Conservation (phyloP, 30 jellyfish, hydroid and myxozoan species). For the Mastigias papua region DNA sequence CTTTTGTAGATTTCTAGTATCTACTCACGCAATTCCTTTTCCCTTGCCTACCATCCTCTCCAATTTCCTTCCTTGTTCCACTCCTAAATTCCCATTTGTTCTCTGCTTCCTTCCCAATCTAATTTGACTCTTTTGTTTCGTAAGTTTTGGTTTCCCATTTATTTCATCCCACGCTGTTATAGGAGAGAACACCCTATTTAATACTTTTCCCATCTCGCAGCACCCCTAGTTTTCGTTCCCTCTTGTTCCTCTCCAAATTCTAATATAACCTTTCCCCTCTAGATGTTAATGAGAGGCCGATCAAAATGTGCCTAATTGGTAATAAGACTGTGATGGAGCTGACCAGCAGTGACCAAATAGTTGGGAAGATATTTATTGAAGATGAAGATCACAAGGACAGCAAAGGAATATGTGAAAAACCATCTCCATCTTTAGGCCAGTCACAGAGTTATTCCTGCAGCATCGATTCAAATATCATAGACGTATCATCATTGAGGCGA, state of each 20-base stretch:
- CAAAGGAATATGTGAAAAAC: conserved; percentile 44
- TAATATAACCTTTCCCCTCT: neutral
- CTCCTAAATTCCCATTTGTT: neutral
- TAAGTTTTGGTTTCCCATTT: too few relatives aligned
- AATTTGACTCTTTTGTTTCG: too few relatives aligned
- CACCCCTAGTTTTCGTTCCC: too few relatives aligned
- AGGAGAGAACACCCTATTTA: too few relatives aligned
- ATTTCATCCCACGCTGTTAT: too few relatives aligned
- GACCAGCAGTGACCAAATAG: conserved; percentile 30
- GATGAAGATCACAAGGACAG: conserved; percentile 73
- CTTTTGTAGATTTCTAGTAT: neutral
- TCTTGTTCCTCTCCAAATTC: too few relatives aligned
- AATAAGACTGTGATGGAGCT: conserved; percentile 56
- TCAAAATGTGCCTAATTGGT: conserved; percentile 58
- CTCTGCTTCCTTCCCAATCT: too few relatives aligned
- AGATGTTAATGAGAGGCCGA: conserved; percentile 77
- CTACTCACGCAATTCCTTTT: neutral
- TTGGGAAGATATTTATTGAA: conserved; percentile 69
- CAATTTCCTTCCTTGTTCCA: neutral
- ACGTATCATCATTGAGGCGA: conserved; percentile 1
- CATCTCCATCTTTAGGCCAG: conserved; percentile 6
- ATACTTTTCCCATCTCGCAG: neutral
- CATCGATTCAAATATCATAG: conserved; percentile 47
- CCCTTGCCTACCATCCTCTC: neutral
- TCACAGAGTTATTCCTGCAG: conserved; percentile 42